Base-by-base conservation (phyloP, 2,888 invertebrate species). In the Argyresthia albistria region DNA sequence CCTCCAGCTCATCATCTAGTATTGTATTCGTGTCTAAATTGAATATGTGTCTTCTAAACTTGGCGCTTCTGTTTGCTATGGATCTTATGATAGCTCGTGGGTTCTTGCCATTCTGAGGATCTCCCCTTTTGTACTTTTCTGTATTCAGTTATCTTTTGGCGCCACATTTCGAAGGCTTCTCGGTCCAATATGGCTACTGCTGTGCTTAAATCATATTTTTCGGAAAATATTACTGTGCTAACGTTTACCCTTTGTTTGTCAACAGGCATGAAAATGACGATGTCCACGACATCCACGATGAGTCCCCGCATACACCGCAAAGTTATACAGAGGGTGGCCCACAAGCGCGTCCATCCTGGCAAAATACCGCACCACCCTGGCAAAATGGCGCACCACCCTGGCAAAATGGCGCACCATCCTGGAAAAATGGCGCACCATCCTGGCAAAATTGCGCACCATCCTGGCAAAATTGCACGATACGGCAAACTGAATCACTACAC, bases 201-300 rank as follows among this genome's bases (percentile, higher is more conserved):
- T n/a, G n/a, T n/a, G n/a, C n/a, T 25, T 25, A 25, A 25, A 25
- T 25, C 25, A 4, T 25, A 6, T 4, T 25, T 25, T 2, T 6
- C 2, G 25, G 25, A 25, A 49, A 37, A 37, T 14, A 42, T n/a
- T 57, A 51, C 57, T 59, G 54, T 54, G 55, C 53, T 66, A 58
- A 68, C 61, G 58, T 63, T 62, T 60, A 62, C 62, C 70, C 64
- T 70, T 67, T 72, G 64, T 74, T 83, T 81, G 78, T 83, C 64
- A 66, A 59, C 82, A 91, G 91, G 89, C 77, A 91, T 91, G 91
- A 90, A 91, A 87, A 93, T 93, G 93, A 93, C 93, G 64, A 91
- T 92, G 89, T 91, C 92, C 57, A 91, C 92, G 65, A 80, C 90
- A 63, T 89, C 92, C 54, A 90, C 90, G 59, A 90, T 91, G 88